Base-by-base conservation (phyloP, 1,140 invertebrate species). In the Lerema accius region DNA sequence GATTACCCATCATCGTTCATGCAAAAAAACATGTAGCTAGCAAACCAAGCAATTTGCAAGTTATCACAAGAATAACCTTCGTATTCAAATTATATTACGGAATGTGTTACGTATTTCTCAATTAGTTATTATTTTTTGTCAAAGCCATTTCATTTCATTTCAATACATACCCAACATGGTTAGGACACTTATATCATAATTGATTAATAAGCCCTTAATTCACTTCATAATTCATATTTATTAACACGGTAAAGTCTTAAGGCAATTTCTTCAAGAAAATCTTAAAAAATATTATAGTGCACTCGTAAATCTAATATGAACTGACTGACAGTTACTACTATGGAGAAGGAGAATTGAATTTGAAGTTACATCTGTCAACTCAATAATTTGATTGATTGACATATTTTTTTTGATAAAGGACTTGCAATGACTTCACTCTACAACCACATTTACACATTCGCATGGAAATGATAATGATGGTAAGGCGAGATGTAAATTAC, bases 91-190 rank as follows among this genome's bases (percentile, higher is more conserved):
- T 17, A 35, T 11, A 26, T 46, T 55, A 32, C 28, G 23, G 28
- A 26, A 19, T 35, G n/a, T 43, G 51, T 55, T 55, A 55, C 51
- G 51, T 55, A 55, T 55, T 55, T 55, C 19, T 15, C 6, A 53
- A 42, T 23, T 23, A 14, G 16, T 15, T 53, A 53, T 53, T 53
- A n/a, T 16, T 14, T 51, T 55, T 55, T 26, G 19, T 55, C 51
- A 55, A 55, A 42, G 51, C 19, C 39, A 55, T 28, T 28, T 19
- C 9, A 1, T 39, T 6, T 53, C 35, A 5, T 32, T 11, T 28
- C 28, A 28, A 48, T 28, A 28, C 45, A 15, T 48, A 16, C 15
- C 1, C 16, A 23, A 13, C 1, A 39, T 11, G 11, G 5, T 13
- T 6, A 35, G 13, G 4, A 23, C 3, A 53, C 6, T n/a, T 4